Evolutionary conservation across 2,888 invertebrate genomes (phyloP).

Genomic region (Lacanobia wlatinum): DNA sequence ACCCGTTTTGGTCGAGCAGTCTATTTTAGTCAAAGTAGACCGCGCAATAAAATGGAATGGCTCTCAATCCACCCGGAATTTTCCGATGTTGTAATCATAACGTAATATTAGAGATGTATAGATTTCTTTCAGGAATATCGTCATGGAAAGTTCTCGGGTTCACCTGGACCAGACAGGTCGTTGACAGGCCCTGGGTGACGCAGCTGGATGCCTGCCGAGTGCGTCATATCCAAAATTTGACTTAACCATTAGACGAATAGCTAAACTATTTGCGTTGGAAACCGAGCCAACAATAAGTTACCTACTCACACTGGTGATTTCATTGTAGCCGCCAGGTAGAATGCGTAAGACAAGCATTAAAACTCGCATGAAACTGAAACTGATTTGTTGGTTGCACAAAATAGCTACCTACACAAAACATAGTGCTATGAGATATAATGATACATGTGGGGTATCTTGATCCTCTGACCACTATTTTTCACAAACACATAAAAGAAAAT

Average conservation of each 20-base stretch:
- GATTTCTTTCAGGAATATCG: slow-evolving; percentile 36
- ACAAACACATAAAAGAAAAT: slow-evolving; percentile 1
- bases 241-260: slow-evolving; percentile 73
- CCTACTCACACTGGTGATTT: slow-evolving; percentile 50
- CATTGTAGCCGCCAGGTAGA: slow-evolving; percentile 47
- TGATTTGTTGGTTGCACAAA: slow-evolving; percentile 12
- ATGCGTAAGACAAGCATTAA: slow-evolving; percentile 16
- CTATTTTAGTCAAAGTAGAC: slow-evolving; percentile 59
- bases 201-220: slow-evolving; percentile 70
- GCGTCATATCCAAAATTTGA: slow-evolving; percentile 79
- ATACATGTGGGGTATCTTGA: background rate
- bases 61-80: slow-evolving; percentile 53
- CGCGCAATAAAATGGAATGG: slow-evolving; percentile 58
- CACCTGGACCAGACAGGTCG: slow-evolving; percentile 65
- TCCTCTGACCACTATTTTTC: background rate
- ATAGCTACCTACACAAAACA: slow-evolving; percentile 8
- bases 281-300: slow-evolving; percentile 74
- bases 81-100: slow-evolving; percentile 58
- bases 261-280: slow-evolving; percentile 69
- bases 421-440: background rate
- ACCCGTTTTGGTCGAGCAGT: slow-evolving; percentile 52
- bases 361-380: slow-evolving; percentile 5
- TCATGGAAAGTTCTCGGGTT: slow-evolving; percentile 66
- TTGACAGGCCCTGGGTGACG: slow-evolving; percentile 80
- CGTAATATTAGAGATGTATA: slow-evolving; percentile 39